Conservation (phyloP, 2,888 invertebrate species). For the Alviniconcha strummeri region DNA sequence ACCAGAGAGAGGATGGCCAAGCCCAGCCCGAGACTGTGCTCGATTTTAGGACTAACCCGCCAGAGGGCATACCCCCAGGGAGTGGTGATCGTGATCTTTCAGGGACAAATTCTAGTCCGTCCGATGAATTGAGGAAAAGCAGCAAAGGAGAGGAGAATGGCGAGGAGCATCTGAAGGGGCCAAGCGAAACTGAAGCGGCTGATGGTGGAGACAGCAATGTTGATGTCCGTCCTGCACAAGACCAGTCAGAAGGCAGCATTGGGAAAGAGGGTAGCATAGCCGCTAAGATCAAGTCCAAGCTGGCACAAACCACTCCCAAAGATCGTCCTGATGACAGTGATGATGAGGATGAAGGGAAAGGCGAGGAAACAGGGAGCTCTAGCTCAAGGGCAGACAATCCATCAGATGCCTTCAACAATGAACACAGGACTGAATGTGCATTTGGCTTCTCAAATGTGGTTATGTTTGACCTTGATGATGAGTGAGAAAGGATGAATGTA, state of each 20-base stretch:
- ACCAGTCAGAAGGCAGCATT: not conserved
- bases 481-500: conserved; percentile 41
- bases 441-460: conserved; percentile 67
- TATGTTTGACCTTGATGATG: conserved; percentile 70
- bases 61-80: not conserved
- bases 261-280: conserved; percentile 12
- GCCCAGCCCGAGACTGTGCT: conserved; percentile 36
- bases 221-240: not conserved
- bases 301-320: conserved; percentile 40
- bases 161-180: not conserved
- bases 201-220: not conserved
- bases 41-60: conserved; percentile 28
- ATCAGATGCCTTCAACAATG: conserved; percentile 47
- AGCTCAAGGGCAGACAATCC: conserved; percentile 33
- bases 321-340: conserved; percentile 34
- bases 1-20: conserved; percentile 26
- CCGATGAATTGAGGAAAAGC: too few relatives aligned
- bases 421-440: conserved; percentile 67
- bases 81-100: not conserved
- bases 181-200: not conserved
- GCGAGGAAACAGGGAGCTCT: conserved; percentile 33
- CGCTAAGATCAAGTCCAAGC: conserved; percentile 31
- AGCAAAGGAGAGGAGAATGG: not conserved
- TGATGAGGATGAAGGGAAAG: conserved; percentile 40
- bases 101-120: too few relatives aligned